A percentile compares a stretch with the other conserved stretches of the same genome.
Conservation (phyloP, 1,140 invertebrate genomes). For the Venturia canescens region DNA sequence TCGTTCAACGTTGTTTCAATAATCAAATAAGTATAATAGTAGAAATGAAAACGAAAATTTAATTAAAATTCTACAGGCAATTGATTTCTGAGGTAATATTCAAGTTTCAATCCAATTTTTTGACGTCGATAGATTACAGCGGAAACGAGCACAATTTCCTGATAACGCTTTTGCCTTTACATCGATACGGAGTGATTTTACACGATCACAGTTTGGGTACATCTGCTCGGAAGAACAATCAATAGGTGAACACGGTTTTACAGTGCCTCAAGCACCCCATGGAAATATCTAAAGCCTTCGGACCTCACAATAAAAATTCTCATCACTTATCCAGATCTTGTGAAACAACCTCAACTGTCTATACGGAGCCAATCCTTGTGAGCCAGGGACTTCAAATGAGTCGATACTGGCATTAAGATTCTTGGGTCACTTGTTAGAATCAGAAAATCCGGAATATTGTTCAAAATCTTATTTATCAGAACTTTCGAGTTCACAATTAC, state of each 20-base stretch:
- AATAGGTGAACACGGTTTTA: slow-evolving; percentile 80
- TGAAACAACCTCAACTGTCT: slow-evolving; percentile 80
- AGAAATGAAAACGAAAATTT: too few species aligned
- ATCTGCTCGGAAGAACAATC: slow-evolving; percentile 79
- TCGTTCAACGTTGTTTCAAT: too few species aligned
- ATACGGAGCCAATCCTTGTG: slow-evolving; percentile 79
- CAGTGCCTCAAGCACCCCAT: slow-evolving; percentile 81
- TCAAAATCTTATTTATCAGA: slow-evolving; percentile 56
- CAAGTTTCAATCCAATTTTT: too few species aligned
- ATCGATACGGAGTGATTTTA: slow-evolving; percentile 84
- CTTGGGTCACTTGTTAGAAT: slow-evolving; percentile 70
- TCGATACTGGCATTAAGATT: slow-evolving; percentile 79
- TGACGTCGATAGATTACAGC: slow-evolving; percentile 74
- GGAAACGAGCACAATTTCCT: slow-evolving; percentile 81
- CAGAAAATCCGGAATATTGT: slow-evolving; percentile 60
- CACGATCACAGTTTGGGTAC: slow-evolving; percentile 80
- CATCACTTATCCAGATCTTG: slow-evolving; percentile 84
- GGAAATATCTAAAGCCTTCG: slow-evolving; percentile 81
- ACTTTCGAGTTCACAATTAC: too few species aligned
- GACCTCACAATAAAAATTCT: slow-evolving; percentile 84
- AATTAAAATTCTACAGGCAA: too few species aligned
- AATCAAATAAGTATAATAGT: too few species aligned
- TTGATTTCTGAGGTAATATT: too few species aligned
- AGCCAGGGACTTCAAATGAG: slow-evolving; percentile 78
- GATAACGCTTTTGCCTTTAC: slow-evolving; percentile 82